Base-by-base conservation (phyloP, 2,888 invertebrate genomes). In the Cactoblastis cactorum region DNA sequence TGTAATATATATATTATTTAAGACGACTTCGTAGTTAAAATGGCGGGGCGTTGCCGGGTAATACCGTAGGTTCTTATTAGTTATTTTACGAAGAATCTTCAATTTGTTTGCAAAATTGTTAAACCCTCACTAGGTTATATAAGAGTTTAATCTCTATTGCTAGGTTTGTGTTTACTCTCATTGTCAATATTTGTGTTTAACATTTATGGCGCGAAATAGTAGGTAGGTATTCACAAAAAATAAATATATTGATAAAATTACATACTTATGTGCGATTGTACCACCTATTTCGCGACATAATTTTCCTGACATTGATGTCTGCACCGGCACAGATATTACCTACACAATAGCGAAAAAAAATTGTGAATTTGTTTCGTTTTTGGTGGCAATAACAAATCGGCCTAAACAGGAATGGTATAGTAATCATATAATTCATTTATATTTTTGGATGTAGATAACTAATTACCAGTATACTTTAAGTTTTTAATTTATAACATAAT, bases 11-110 rank as follows among this genome's bases (percentile, higher is more conserved):
- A 0, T 34, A 45, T 9, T n/a, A n/a, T n/a, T n/a, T 1, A 22
- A 49, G 19, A 15, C 22, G n/a, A 49, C 41, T 39, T 49, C 5
- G 48, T 48, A 48, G 9, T 14, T 41, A 33, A 19, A 59, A 59
- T 59, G 65, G 67, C 77, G 74, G 83, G 83, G 83, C 83, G 82
- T 83, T 82, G 83, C 80, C 84, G 77, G 73, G 72, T 66, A 69
- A 67, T 70, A 63, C 65, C 62, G 65, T 66, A 68, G 28, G 28
- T 28, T 9, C 28, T 28, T 28, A 6, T 69, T 73, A 70, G 17
- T 43, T 22, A 3, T 39, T 15, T 76, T 84, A 1, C 15, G 14
- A 14, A 28, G 28, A 37, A 37, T 82, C 80, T 76, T 77, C 75
- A 82, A 82, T 81, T 67, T 72, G 67, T 14, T 17, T 1, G 68